Evolutionary conservation across 1,140 invertebrate genomes (phyloP), one percentile per base, ranked within the genome.

Genomic region (Notospermus geniculatus): DNA sequence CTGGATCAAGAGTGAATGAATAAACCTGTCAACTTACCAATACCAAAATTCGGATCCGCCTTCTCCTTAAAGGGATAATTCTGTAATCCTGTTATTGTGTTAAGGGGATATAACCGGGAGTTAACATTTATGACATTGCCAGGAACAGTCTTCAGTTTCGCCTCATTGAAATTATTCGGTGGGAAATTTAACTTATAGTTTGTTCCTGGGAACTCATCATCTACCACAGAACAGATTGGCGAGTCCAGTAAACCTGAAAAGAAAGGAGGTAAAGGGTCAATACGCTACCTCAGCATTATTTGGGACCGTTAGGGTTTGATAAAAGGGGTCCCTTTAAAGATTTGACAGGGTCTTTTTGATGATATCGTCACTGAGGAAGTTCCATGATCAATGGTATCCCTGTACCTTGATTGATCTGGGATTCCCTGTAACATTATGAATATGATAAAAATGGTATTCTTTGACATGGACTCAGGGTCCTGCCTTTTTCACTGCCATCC

Each of bases 191-290:
- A 32, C 17, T 52, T 29, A 9, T 2, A 27, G 39, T 60, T 52
- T 9, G 75, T 59, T n/a, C 70, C 70, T 59, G 76, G 72, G 52
- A 71, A 76, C 7, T 76, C 78, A 43, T 77, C 71, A 36, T 81
- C 79, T 55, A 78, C 80, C 2, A 81, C 79, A 15, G 76, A 61
- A 62, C 79, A 81, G 29, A 81, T 79, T 54, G 77, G 77, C 1
- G 77, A 69, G 65, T 79, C 77, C 46, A 79, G 62, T 0, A 81
- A 66, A 64, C 78, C 78, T 80, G 60, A 2, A 60, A 59, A 36
- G 2, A 46, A 54, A 50, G 46, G n/a, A 50, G 9, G 46, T 4
- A 43, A 50, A 9, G 46, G n/a, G n/a, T 50, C n/a, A 50, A 50
- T 22, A 50, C 4, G 4, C n/a, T 7, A 22, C 4, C 19, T 50